Evolutionary conservation across 2,797 vertebrate genomes (phyloP).

Genomic region (Oreochromis grahami): DNA sequence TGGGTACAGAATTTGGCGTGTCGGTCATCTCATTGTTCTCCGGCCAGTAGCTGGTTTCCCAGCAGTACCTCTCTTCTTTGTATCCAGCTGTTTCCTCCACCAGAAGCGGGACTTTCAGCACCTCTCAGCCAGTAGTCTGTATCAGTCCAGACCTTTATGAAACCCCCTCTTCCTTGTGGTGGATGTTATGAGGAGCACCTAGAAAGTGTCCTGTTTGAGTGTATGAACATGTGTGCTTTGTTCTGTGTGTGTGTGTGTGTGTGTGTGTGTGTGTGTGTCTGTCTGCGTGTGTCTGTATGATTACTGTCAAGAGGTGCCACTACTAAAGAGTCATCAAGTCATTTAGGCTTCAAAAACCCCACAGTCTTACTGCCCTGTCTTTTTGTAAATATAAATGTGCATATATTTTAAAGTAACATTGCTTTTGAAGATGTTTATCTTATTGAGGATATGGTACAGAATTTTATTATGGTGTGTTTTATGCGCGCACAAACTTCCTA

Average conservation of each 20-base stretch:
- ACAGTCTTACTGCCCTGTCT: constrained; percentile 44
- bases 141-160: constrained; percentile 36
- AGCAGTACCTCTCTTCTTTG: constrained; percentile 60
- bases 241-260: constrained; percentile 1
- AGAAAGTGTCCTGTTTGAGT: constrained; percentile 63
- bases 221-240: neutral
- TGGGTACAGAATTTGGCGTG: neutral
- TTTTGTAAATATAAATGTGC: constrained; percentile 59
- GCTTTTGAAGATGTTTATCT: constrained; percentile 51
- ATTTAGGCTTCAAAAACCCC: constrained; percentile 35
- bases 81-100: constrained; percentile 77
- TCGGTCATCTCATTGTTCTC: constrained; percentile 61
- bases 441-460: constrained; percentile 67
- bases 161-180: constrained; percentile 48
- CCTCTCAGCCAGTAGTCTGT: constrained; percentile 52
- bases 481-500: constrained; percentile 37
- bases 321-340: constrained; percentile 39
- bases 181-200: constrained; percentile 62
- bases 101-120: constrained; percentile 67
- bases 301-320: constrained; percentile 67
- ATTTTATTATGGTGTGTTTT: constrained; percentile 49
- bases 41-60: constrained; percentile 62
- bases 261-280: constrained; percentile 7
- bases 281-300: constrained; percentile 32
- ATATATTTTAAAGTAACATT: constrained; percentile 52